Evolutionary conservation across 2,888 invertebrate genomes (phyloP), one percentile per base, ranked within the genome.

Genomic region (Drosophila nigritarsus): DNA sequence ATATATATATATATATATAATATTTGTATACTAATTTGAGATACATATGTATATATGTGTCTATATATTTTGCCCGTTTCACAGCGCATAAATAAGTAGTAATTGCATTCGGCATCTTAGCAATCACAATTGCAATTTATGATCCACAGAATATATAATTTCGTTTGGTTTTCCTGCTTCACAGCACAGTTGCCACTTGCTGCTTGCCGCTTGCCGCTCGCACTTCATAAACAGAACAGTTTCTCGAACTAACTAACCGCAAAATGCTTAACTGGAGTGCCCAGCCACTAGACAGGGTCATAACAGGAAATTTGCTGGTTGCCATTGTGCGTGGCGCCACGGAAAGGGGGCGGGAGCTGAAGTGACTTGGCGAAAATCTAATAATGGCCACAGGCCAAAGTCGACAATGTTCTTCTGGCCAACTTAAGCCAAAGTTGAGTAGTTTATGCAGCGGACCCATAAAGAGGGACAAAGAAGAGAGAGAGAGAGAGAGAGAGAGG

Each of bases 361-460:
- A 62, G 79, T 80, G 71, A 83, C 90, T 90, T 83, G 85, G 73
- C 76, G 78, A 72, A 82, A 89, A 88, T 89, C 90, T 86, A 88
- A 90, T 90, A 86, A 90, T 73, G 84, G 74, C 70, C 66, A 9
- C 40, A 40, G 40, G 64, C 32, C 54, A 42, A 62, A 62, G 61
- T 69, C 65, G 51, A 58, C 66, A 27, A 15, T 40, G 64, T 55
- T 55, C 54, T 54, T 53, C 64, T 54, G 63, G 34, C 27, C 62
- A 53, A 30, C 68, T 61, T 59, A 68, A 80, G 77, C 55, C 65
- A 75, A 79, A 78, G 64, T 79, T 77, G 75, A 84, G 71, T 82
- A 80, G 82, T 87, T 87, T 75, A 81, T 75, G 67, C 78, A 74
- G 75, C 72, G 62, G 73, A 60, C 63, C 18, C 30, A 42, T 11